A percentile compares a stretch with the other conserved stretches of the same genome.
Conservation (phyloP, 2,113 vertebrate species). For the Callospermophilus lateralis region DNA sequence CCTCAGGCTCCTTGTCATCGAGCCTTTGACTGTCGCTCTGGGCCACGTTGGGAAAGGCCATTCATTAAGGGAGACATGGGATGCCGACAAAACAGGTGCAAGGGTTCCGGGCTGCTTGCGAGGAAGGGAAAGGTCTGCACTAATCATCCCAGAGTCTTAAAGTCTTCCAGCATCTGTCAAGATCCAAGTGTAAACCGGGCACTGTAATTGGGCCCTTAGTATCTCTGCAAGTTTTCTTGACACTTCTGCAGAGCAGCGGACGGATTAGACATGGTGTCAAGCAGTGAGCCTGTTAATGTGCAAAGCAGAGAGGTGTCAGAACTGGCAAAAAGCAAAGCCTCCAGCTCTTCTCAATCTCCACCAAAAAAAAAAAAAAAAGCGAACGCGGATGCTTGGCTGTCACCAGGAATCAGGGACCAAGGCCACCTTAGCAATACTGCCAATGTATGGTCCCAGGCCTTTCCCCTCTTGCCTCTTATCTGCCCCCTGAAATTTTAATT, state of each 20-base stretch:
- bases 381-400: background rate
- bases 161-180: conserved; percentile 73
- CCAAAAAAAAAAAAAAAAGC: conserved; percentile 12
- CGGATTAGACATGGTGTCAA: conserved; percentile 74
- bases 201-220: conserved; percentile 70
- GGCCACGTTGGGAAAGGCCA: conserved; percentile 35
- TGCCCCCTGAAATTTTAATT: conserved; percentile 56
- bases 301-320: conserved; percentile 70
- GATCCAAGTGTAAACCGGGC: conserved; percentile 59
- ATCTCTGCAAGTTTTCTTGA: conserved; percentile 67
- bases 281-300: conserved; percentile 54
- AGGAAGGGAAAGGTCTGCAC: conserved; percentile 57
- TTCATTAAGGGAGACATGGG: conserved; percentile 42
- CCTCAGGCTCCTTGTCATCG: conserved; percentile 2
- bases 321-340: conserved; percentile 73
- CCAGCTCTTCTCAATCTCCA: conserved; percentile 42
- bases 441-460: background rate
- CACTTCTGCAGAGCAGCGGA: conserved; percentile 59
- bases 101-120: conserved; percentile 41
- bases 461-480: conserved; percentile 53
- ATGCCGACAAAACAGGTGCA: background rate
- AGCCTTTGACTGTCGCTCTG: conserved; percentile 17
- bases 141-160: conserved; percentile 64
- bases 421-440: conserved; percentile 12
- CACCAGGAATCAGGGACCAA: conserved; percentile 28